These are phyloP conservation scores for Cyprinodon variegatus DNA, from an alignment of 2,113 vertebrate species.

Conservation along the genomic window DNA sequence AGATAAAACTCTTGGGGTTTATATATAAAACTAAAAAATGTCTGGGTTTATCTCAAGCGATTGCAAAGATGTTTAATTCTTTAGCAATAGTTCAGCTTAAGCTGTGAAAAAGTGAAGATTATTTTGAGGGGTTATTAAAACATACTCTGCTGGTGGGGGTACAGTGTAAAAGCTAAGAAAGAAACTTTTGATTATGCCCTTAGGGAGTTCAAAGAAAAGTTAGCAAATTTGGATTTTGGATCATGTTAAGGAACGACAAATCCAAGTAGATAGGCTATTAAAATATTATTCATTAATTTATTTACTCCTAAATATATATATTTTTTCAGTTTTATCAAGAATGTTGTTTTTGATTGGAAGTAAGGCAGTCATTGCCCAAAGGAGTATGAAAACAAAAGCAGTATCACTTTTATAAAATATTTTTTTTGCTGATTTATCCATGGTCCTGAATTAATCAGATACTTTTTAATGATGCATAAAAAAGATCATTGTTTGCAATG, in stretches of 20 bases:
- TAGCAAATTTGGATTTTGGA: background rate
- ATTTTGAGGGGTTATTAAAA: background rate
- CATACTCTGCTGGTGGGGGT: background rate
- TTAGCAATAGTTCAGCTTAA: background rate
- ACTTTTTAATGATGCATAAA: no score
- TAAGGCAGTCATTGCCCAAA: no score
- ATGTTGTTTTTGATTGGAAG: no score
- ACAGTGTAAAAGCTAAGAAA: background rate
- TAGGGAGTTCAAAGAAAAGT: background rate
- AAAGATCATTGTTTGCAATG: no score
- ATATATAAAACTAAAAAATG: constrained; percentile 1
- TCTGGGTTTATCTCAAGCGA: constrained; percentile 1
- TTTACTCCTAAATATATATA: background rate
- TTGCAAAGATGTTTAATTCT: background rate
- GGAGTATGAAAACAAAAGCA: no score
- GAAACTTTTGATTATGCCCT: background rate
- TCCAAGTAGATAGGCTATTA: background rate
- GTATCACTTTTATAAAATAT: no score
- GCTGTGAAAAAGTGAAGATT: background rate
- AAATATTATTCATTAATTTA: background rate
- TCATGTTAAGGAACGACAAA: background rate
- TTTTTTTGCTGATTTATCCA: no score
- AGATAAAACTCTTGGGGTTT: constrained; percentile 6
- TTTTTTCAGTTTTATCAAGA: no score
- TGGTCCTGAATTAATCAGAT: no score